Base-by-base conservation (phyloP, 2,797 vertebrate genomes). In the Crenuchus spilurus region DNA sequence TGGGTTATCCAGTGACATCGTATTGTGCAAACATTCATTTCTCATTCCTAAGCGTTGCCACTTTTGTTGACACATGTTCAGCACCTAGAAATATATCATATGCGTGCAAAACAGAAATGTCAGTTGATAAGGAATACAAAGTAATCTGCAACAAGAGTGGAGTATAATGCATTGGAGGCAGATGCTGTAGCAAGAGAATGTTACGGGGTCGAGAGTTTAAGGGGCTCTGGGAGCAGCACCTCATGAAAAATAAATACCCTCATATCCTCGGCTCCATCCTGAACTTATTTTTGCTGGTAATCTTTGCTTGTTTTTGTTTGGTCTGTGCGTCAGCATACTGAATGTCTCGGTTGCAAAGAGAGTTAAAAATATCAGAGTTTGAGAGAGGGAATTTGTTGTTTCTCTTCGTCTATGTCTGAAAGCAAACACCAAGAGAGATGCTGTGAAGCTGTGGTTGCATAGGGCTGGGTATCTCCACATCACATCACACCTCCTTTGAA, bases 171-270 rank as follows among this genome's bases (percentile, higher is more conserved):
- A 30, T 3, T 31, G 30, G n/a, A 63, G 13, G 20, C 6, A 31
- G 46, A 41, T 26, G 28, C 9, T 0, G 49, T 61, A 22, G 26
- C 28, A 5, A 10, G 22, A 69, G 66, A 65, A 67, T 35, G 48
- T 46, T 41, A 35, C 42, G 48, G 31, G 54, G 75, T 71, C 48
- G 63, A 46, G 54, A 48, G 69, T 74, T 74, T 70, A 72, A 60
- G 35, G 28, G 39, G 62, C 49, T 77, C 18, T 26, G 55, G 30
- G 46, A 68, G n/a, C 30, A 58, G 37, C 48, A 33, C 41, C 69
- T 74, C 64, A 65, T 52, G 13, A 60, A 76, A 78, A 69, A 74
- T 55, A 35, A 66, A 65, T 68, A 74, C 37, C 18, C 24, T 72
- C 52, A 65, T 24, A 49, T 37, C 22, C 35, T 18, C 39, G 20